Percentiles rank a stretch among this genome's conserved stretches.
phyloP scores from a whole-genome alignment of 2,888 invertebrate genomes.

The Scelioninae gen. 1 region DNA sequence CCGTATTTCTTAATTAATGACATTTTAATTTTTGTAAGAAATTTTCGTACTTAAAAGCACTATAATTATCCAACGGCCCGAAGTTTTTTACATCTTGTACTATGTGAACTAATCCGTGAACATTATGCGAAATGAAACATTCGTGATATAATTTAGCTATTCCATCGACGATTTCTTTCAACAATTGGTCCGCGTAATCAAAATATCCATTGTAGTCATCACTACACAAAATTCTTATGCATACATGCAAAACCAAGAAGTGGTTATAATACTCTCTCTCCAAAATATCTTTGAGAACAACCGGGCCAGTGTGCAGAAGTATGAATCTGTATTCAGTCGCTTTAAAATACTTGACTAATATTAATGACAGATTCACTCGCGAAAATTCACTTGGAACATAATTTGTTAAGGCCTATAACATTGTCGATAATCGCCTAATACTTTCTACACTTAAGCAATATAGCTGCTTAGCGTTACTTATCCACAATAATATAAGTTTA shows the following conservation, averaged over 20 bases:
- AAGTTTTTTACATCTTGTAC: conserved; percentile 43
- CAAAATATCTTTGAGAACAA: conserved; percentile 21
- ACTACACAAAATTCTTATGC: conserved; percentile 28
- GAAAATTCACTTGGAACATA: conserved; percentile 46
- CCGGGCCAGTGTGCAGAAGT: conserved; percentile 38
- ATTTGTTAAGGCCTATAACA: not conserved
- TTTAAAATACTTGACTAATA: conserved; percentile 43
- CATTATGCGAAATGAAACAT: conserved; percentile 24
- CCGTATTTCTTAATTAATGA: conserved; percentile 39
- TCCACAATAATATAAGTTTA: conserved; percentile 20
- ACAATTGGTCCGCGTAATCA: conserved; percentile 16
- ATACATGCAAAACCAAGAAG: conserved; percentile 30
- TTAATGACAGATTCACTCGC: conserved; percentile 28
- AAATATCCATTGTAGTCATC: not conserved
- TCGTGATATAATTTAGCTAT: conserved; percentile 7
- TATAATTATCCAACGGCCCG: conserved; percentile 46
- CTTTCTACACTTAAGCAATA: conserved; percentile 14
- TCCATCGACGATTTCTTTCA: conserved; percentile 2
- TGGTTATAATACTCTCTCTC: conserved; percentile 9
- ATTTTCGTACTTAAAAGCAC: too few relatives aligned
- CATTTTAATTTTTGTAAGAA: conserved; percentile 49
- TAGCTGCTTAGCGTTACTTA: conserved; percentile 1
- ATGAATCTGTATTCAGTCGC: conserved; percentile 33
- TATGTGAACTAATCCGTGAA: conserved; percentile 28
- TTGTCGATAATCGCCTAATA: not conserved